phyloP scores from a whole-genome alignment of 2,888 invertebrate genomes.

The Ariolimax columbianus region DNA sequence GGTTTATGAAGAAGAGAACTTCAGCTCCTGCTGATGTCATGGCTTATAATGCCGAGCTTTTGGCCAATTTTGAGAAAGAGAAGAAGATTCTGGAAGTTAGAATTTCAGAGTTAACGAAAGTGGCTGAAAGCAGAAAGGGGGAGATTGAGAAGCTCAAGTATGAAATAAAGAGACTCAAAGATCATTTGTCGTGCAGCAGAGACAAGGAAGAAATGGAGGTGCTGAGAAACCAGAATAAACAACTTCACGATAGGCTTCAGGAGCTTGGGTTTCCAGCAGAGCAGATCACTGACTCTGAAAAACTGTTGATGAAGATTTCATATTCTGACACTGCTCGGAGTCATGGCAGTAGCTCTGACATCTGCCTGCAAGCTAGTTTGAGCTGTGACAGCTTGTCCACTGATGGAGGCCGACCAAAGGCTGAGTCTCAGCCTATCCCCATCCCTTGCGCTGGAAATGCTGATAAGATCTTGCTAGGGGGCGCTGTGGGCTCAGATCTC shows the following conservation, averaged over 20 bases:
- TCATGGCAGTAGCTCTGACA: constrained; percentile 51
- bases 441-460: constrained; percentile 51
- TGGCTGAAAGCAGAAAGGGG: constrained; percentile 78
- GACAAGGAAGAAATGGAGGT: constrained; percentile 73
- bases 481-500: constrained; percentile 29
- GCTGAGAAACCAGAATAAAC: constrained; percentile 76
- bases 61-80: constrained; percentile 79
- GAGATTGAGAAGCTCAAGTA: constrained; percentile 80
- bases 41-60: constrained; percentile 78
- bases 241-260: constrained; percentile 76
- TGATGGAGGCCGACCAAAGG: constrained; percentile 61
- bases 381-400: constrained; percentile 73
- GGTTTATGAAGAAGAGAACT: constrained; percentile 67
- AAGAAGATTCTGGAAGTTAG: constrained; percentile 78
- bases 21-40: constrained; percentile 76
- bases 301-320: constrained; percentile 76
- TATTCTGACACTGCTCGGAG: constrained; percentile 51
- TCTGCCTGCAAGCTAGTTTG: constrained; percentile 60
- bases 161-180: constrained; percentile 78
- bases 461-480: constrained; percentile 4
- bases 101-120: constrained; percentile 79
- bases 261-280: constrained; percentile 78
- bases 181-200: constrained; percentile 61
- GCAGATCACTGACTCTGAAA: constrained; percentile 79
- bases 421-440: constrained; percentile 49